Conservation (phyloP, 1,140 invertebrate species). For the Zaprionus lachaisei region DNA sequence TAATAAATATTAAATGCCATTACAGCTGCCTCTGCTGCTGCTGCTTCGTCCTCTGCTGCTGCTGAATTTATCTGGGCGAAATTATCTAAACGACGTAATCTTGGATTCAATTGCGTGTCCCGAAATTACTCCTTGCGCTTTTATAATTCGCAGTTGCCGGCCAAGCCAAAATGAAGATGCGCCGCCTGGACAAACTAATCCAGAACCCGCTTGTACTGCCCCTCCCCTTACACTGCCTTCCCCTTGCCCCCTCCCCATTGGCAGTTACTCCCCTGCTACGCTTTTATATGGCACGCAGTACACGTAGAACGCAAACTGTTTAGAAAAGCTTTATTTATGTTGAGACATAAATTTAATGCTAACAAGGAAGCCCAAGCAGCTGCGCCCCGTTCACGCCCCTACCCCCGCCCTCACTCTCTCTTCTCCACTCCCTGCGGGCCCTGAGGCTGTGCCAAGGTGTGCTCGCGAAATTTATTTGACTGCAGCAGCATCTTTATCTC, state of each 20-base stretch:
- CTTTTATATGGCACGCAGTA: slow-evolving; percentile 36
- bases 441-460: slow-evolving; percentile 49
- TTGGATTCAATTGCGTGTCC: slow-evolving; percentile 73
- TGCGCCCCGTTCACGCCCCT: slow-evolving; percentile 27
- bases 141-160: slow-evolving; percentile 18
- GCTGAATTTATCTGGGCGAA: slow-evolving; percentile 69
- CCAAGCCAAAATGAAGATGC: slow-evolving; percentile 32
- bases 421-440: neutral
- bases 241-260: neutral
- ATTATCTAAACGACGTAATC: slow-evolving; percentile 80
- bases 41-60: neutral
- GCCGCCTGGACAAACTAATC: slow-evolving; percentile 50
- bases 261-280: neutral
- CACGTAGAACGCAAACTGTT: slow-evolving; percentile 69
- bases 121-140: slow-evolving; percentile 46
- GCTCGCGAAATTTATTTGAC: slow-evolving; percentile 74
- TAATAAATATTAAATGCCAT: slow-evolving; percentile 83
- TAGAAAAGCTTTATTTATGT: slow-evolving; percentile 82
- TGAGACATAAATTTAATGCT: slow-evolving; percentile 77
- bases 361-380: slow-evolving; percentile 67
- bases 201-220: neutral
- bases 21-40: slow-evolving; percentile 49
- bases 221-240: no score
- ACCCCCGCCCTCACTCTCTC: no score
- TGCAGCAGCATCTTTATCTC: slow-evolving; percentile 60